These are phyloP conservation scores for Thalassophryne amazonica DNA, from an alignment of 2,797 vertebrate genomes.

Conservation along the genomic window DNA sequence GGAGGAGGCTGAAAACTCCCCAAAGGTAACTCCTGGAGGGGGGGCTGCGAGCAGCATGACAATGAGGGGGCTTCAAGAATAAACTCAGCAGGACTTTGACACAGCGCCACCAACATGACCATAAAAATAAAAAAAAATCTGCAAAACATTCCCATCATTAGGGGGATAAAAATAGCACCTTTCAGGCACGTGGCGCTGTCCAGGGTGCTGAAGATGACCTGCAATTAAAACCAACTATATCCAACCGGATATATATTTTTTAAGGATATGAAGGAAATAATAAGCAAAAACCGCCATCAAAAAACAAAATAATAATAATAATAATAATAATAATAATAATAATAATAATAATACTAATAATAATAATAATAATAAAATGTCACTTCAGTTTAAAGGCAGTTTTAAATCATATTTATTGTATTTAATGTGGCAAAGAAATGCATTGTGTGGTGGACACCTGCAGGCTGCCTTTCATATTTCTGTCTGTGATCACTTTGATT, in stretches of 20 bases:
- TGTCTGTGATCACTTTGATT: background rate
- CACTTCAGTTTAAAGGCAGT: too few relatives aligned
- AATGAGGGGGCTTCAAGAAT: constrained; percentile 31
- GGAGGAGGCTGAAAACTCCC: constrained; percentile 47
- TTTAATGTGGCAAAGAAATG: too few relatives aligned
- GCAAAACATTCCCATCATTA: background rate
- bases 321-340: too few relatives aligned
- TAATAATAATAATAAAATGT: too few relatives aligned
- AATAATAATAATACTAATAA: too few relatives aligned
- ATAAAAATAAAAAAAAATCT: background rate
- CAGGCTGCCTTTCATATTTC: background rate
- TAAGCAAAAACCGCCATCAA: too few relatives aligned
- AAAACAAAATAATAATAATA: too few relatives aligned
- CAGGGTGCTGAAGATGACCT: constrained; percentile 51
- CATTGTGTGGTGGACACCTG: background rate
- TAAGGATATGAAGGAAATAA: too few relatives aligned
- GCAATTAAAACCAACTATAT: too few relatives aligned
- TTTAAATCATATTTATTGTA: too few relatives aligned
- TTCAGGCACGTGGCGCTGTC: constrained; percentile 38
- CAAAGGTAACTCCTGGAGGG: constrained; percentile 52
- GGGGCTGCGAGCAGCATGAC: constrained; percentile 36
- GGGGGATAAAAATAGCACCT: background rate
- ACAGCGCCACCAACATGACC: background rate
- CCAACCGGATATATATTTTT: too few relatives aligned
- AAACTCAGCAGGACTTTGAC: too few relatives aligned